Percentiles rank a stretch among this genome's conserved stretches.
Evolutionary conservation across 2,113 vertebrate species (phyloP).

Genomic region (Oncorhynchus keta): DNA sequence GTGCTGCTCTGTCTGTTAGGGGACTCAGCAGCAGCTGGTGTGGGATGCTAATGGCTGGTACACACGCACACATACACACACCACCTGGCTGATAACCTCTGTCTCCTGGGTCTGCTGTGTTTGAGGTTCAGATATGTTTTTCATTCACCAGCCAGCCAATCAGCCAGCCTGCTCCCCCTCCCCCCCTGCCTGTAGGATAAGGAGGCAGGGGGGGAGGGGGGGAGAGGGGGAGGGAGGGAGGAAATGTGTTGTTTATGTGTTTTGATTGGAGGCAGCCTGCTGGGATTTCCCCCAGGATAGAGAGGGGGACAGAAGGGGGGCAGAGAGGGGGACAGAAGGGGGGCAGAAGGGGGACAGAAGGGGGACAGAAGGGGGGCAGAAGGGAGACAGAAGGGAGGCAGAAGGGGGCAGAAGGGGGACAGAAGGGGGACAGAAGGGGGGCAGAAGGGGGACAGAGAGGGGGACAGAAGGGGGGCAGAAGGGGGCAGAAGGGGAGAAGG

Average conservation of each 20-base stretch:
- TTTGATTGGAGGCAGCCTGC: constrained; percentile 27
- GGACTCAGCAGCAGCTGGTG: constrained; percentile 68
- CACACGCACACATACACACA: too few species aligned
- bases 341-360: too few species aligned
- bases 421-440: not conserved
- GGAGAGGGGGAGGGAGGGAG: too few species aligned
- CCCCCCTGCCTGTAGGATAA: constrained; percentile 55
- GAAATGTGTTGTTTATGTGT: constrained; percentile 33
- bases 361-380: too few species aligned
- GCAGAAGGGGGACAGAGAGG: too few species aligned
- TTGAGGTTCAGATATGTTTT: constrained; percentile 58
- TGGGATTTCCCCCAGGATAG: constrained; percentile 36
- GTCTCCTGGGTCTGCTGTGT: constrained; percentile 53
- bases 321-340: too few species aligned
- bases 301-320: not conserved
- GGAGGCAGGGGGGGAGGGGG: too few species aligned
- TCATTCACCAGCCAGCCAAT: constrained; percentile 61
- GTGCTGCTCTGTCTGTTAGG: constrained; percentile 15
- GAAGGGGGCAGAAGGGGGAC: too few species aligned
- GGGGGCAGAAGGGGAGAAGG: too few species aligned
- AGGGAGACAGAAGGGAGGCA: too few species aligned
- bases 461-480: too few species aligned
- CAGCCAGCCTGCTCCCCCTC: constrained; percentile 37
- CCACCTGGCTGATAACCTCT: not conserved
- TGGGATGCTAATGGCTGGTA: too few species aligned